Percentiles rank a stretch among this genome's conserved stretches.
Conservation (phyloP, 2,888 invertebrate species). For the Danaus chrysippus region DNA sequence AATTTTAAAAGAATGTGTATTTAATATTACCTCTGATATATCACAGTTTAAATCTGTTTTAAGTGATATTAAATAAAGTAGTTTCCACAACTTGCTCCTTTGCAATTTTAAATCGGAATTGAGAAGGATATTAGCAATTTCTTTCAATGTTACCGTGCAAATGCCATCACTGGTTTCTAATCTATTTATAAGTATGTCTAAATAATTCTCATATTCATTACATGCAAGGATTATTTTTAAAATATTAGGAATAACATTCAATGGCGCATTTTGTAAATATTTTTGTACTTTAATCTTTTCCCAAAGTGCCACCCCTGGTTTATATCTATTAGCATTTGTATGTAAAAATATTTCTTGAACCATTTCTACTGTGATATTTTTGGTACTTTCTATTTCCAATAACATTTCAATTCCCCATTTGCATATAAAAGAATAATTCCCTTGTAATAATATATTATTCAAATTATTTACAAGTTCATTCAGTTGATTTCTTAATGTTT, state of each 20-base stretch:
- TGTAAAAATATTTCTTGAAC: constrained; percentile 44
- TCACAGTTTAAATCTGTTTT: constrained; percentile 35
- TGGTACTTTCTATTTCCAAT: constrained; percentile 27
- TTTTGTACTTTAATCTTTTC: constrained; percentile 46
- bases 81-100: constrained; percentile 51
- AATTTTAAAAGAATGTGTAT: constrained; percentile 35
- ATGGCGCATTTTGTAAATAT: constrained; percentile 40
- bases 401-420: constrained; percentile 49
- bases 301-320: constrained; percentile 55
- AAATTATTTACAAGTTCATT: constrained; percentile 40
- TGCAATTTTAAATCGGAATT: constrained; percentile 39
- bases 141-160: constrained; percentile 35
- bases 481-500: constrained; percentile 32
- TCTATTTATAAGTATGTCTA: constrained; percentile 46
- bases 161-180: constrained; percentile 37
- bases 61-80: constrained; percentile 54
- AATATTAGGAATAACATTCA: constrained; percentile 45
- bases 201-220: constrained; percentile 50
- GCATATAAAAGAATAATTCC: constrained; percentile 51
- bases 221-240: constrained; percentile 42
- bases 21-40: constrained; percentile 34
- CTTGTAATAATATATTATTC: constrained; percentile 30
- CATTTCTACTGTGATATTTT: constrained; percentile 25
- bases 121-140: constrained; percentile 46
- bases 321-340: constrained; percentile 36